Base-by-base conservation (phyloP, 2,888 invertebrate genomes). In the Zeuzera pyrina region DNA sequence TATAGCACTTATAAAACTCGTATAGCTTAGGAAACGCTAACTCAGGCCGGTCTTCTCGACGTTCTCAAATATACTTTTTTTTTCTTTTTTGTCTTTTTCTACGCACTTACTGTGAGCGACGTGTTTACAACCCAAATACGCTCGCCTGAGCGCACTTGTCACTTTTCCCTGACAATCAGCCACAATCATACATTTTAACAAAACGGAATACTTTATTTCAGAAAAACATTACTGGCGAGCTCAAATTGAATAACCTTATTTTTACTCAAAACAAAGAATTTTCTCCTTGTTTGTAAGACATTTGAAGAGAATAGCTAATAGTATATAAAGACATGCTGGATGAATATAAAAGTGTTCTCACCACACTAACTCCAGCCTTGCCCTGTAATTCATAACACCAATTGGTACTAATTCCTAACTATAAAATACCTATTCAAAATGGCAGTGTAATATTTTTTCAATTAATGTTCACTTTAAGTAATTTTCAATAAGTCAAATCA, bases 71-170 rank as follows among this genome's bases (percentile, higher is more conserved):
- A 13, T 27, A 14, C 27, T 14, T 28, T 29, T 22, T 4, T n/a
- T 28, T 28, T 8, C n/a, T 22, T 30, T 30, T 15, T 15, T 27
- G 14, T 24, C 16, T 24, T 45, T 49, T 36, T 51, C 79, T 81
- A 81, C 71, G 60, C 61, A 83, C 84, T 84, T 84, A 84, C 84
- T 84, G 83, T 81, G 83, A 60, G 84, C 84, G 62, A 78, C 71
- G 66, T 67, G 71, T 74, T 84, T 84, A 84, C 81, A 84, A 81
- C 81, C 76, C 71, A 83, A 83, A 73, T 84, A 84, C 45, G 79
- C 83, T 56, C 81, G 70, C 68, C 84, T 74, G 51, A 84, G 71
- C 58, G 84, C 84, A 56, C 65, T 69, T 58, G 77, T 78, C 74
- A 84, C 78, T 77, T 74, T 84, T 63, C 84, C 84, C 84, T 84